Conservation (phyloP, 2,797 vertebrate genomes). For the Acrossocheilus fasciatus region DNA sequence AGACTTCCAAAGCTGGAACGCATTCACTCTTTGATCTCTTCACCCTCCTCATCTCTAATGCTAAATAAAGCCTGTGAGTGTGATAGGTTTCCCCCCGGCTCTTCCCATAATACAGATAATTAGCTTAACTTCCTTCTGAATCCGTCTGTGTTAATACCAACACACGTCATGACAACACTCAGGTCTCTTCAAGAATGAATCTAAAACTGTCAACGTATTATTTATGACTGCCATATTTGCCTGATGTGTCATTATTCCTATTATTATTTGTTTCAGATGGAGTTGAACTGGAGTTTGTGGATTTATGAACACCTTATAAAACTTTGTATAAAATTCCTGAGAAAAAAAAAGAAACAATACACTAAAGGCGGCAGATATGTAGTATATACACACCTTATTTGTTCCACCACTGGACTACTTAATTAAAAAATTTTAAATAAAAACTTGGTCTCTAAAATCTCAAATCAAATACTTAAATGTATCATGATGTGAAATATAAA, state of each 20-base stretch:
- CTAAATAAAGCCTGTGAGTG: neutral
- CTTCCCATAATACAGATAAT: slow-evolving; percentile 4
- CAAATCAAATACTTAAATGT: neutral
- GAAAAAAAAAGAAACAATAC: neutral
- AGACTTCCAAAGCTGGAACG: neutral
- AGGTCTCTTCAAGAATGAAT: neutral
- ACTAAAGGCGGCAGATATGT: neutral
- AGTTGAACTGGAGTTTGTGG: too few species aligned
- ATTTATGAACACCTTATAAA: neutral
- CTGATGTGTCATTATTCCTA: neutral
- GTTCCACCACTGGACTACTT: neutral
- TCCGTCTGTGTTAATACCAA: neutral
- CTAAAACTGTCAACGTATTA: neutral
- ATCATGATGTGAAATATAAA: neutral
- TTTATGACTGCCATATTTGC: neutral
- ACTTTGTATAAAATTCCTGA: neutral
- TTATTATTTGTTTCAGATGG: neutral
- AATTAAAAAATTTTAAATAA: neutral
- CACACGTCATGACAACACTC: neutral
- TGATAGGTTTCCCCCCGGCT: neutral
- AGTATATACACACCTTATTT: neutral
- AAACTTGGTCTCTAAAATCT: neutral
- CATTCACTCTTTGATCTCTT: neutral
- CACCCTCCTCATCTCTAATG: neutral
- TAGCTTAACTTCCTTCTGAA: slow-evolving; percentile 2